A percentile compares a stretch with the other conserved stretches of the same genome.
Evolutionary conservation across 2,797 vertebrate genomes (phyloP).

Genomic region (Rhodeus uyekii): DNA sequence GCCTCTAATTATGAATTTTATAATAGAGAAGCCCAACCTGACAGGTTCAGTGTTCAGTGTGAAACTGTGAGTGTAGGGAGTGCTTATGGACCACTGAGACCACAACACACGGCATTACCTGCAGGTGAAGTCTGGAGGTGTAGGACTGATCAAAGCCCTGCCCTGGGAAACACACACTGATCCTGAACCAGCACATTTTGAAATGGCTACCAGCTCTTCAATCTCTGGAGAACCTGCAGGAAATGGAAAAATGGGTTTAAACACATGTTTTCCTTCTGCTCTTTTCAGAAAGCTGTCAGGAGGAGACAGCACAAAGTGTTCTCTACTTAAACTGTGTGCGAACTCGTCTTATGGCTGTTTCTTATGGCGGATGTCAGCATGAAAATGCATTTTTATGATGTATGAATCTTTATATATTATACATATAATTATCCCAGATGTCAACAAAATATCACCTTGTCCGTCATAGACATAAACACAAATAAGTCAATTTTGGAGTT

Average conservation of each 20-base stretch:
- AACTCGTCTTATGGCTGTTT: background rate
- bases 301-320: constrained; percentile 8
- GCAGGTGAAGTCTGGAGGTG: constrained; percentile 79
- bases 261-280: constrained; percentile 68
- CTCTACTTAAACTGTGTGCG: background rate
- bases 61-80: constrained; percentile 58
- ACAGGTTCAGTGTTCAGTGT: background rate
- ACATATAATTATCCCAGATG: background rate
- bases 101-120: constrained; percentile 69
- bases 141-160: constrained; percentile 80
- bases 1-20: background rate
- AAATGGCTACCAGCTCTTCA: constrained; percentile 68
- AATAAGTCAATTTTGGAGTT: background rate
- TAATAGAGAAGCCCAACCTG: background rate
- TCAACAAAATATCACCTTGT: background rate
- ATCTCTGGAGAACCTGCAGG: constrained; percentile 62
- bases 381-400: background rate
- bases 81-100: constrained; percentile 76
- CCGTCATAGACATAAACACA: background rate
- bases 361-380: background rate
- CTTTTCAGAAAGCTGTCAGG: constrained; percentile 61
- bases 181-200: constrained; percentile 80
- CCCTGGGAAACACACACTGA: constrained; percentile 75
- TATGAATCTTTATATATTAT: background rate
- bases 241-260: constrained; percentile 33